Evolutionary conservation across 2,797 vertebrate genomes (phyloP).

Genomic region (Percopsis omiscomaycus): DNA sequence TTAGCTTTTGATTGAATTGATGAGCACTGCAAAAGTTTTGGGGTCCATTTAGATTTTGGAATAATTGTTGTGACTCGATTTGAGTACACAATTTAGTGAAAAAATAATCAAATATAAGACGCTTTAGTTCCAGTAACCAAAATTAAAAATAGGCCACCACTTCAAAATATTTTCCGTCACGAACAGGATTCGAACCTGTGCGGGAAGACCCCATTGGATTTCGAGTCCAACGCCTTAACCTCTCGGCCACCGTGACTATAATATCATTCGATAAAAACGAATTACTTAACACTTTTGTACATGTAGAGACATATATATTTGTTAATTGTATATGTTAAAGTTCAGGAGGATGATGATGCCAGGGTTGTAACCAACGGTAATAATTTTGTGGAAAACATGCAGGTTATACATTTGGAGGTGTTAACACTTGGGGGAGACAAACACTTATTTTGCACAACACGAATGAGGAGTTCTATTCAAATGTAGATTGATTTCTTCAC

Average conservation of each 20-base stretch:
- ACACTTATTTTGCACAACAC: slow-evolving; percentile 24
- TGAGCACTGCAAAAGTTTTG: too few species aligned
- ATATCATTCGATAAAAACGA: not conserved
- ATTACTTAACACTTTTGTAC: too few species aligned
- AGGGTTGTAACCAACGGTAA: too few species aligned
- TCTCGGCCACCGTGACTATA: slow-evolving; percentile 90
- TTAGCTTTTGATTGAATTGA: too few species aligned
- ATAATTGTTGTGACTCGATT: too few species aligned
- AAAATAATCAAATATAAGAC: too few species aligned
- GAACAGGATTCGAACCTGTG: slow-evolving; percentile 95
- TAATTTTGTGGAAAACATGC: accelerated
- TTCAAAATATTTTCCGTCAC: slow-evolving; percentile 72
- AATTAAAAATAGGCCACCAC: too few species aligned
- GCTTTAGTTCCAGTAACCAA: too few species aligned
- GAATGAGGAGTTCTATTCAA: not conserved
- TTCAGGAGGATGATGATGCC: not conserved
- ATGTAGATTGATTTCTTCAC: too few species aligned
- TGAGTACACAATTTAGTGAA: too few species aligned
- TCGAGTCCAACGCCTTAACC: slow-evolving; percentile 97
- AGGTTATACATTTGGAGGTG: not conserved
- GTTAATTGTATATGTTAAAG: not conserved
- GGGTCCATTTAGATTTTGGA: too few species aligned
- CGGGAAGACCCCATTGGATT: slow-evolving; percentile 96
- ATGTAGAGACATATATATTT: not conserved
- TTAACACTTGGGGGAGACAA: slow-evolving; percentile 58